phyloP scores from a whole-genome alignment of 2,888 invertebrate genomes.

The Drosophila robusta region DNA sequence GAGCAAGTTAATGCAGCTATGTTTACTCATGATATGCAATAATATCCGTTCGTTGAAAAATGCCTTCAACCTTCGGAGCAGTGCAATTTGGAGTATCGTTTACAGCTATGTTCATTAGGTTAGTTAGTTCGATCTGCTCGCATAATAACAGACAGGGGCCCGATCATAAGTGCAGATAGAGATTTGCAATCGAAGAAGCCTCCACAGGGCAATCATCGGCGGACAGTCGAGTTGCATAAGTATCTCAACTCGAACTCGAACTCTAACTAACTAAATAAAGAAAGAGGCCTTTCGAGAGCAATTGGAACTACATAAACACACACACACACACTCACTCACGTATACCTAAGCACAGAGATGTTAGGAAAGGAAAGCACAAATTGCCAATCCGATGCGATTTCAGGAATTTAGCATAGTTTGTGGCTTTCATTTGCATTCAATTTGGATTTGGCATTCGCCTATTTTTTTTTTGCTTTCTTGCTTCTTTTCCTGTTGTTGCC shows the following conservation, averaged over 20 bases:
- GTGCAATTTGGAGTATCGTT: constrained; percentile 50
- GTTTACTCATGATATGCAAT: constrained; percentile 23
- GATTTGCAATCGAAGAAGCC: constrained; percentile 41
- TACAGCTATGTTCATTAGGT: constrained; percentile 67
- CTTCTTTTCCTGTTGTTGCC: constrained; percentile 26
- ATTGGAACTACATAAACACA: constrained; percentile 52
- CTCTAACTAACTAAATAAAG: constrained; percentile 65
- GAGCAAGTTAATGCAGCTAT: neutral
- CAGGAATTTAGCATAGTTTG: constrained; percentile 82
- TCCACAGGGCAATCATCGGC: constrained; percentile 48
- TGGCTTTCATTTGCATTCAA: constrained; percentile 84
- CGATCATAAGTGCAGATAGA: constrained; percentile 38
- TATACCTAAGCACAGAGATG: constrained; percentile 6
- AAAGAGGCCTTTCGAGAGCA: constrained; percentile 57
- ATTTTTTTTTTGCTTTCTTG: constrained; percentile 48
- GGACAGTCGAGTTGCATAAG: constrained; percentile 30
- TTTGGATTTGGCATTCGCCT: constrained; percentile 75
- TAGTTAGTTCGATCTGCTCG: constrained; percentile 47
- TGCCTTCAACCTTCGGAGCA: constrained; percentile 2
- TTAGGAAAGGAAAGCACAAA: constrained; percentile 76
- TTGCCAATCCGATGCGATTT: constrained; percentile 82
- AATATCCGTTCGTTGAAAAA: constrained; percentile 8
- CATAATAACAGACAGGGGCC: constrained; percentile 29
- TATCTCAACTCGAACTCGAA: constrained; percentile 21
- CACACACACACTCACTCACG: constrained; percentile 11